Base-by-base conservation (phyloP, 2,113 vertebrate species). In the Oreochromis spilurus region DNA sequence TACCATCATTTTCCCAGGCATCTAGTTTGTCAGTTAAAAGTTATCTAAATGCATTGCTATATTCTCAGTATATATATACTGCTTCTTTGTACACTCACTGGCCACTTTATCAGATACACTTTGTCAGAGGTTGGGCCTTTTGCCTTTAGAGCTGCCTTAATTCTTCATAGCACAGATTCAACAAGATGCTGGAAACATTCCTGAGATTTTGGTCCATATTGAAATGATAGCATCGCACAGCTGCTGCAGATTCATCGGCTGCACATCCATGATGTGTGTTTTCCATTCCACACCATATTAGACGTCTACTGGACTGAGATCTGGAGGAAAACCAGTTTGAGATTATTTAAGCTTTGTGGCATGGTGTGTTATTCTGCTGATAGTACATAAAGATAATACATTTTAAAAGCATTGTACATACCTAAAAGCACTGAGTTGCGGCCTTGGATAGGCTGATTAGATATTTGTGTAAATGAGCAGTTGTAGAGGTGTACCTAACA, bases 171-270 rank as follows among this genome's bases (percentile, higher is more conserved):
- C 55, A 57, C 2, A 29, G 24, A 57, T 29, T 57, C 54, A 26
- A 55, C 54, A 21, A 55, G 53, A 55, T 55, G 53, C 17, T 36
- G 31, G 60, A 12, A 65, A 65, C 31, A 36, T 38, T 67, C 62
- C 62, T 24, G 62, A 21, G 62, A 67, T 67, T 67, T 40, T 21
- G n/a, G 62, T 67, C 62, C 65, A 70, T 70, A 13, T 9, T 67
- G 36, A 67, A 14, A 67, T 67, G 65, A 70, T 70, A 24, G 62
- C 36, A 38, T 65, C 0, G 10, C 60, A 65, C 17, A 65, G 60
- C 31, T 65, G 60, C 60, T 70, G 65, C 65, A 70, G 65, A 24
- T 70, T 43, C 36, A 9, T 43, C 1, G 3, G n/a, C 65, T 70
- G 36, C n/a, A 70, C 36, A 70, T 43, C 7, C 36, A 43, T 70